Base-by-base conservation (phyloP, 2,888 invertebrate genomes). In the Periphyllus acericola region DNA sequence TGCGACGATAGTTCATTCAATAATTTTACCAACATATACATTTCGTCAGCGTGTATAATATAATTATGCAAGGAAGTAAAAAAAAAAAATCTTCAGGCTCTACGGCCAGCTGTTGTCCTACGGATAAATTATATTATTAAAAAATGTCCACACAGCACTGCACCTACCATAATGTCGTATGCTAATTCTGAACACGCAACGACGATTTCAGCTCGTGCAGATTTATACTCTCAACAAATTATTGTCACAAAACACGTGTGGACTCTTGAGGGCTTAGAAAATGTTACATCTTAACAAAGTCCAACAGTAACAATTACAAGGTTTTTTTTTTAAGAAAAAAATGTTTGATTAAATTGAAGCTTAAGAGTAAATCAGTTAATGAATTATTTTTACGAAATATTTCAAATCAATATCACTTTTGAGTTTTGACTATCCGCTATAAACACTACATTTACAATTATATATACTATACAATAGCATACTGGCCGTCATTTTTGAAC, bases 111-210 rank as follows among this genome's bases (percentile, higher is more conserved):
- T 71, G 36, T 82, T 82, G 21, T 46, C 25, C 46, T 82, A 72
- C 14, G 72, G 46, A 52, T 82, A 72, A 71, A 72, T 83, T 34
- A 74, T 71, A 74, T 71, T 36, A 32, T 19, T 19, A 72, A 72
- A 19, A 46, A 46, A 60, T 60, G 60, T 60, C 60, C 60, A 60
- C 60, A 25, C 25, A 46, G 25, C 60, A 60, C 60, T 60, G 21
- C 25, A 60, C 60, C 60, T 60, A 25, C 21, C 21, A 60, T 25
- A 25, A 60, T 52, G 9, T 52, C 5, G 21, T 60, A 60, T 60
- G 60, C 60, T 60, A 60, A 60, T 60, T 60, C 21, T 25, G 25
- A 21, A 60, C 60, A 25, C 60, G 0, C 21, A 60, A 6, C 2
- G 9, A 25, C 25, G 25, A 25, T 60, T 60, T 60, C 4, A 60